These are phyloP conservation scores for Diadophis punctatus DNA, from an alignment of 2,113 vertebrate species.

Conservation along the genomic window DNA sequence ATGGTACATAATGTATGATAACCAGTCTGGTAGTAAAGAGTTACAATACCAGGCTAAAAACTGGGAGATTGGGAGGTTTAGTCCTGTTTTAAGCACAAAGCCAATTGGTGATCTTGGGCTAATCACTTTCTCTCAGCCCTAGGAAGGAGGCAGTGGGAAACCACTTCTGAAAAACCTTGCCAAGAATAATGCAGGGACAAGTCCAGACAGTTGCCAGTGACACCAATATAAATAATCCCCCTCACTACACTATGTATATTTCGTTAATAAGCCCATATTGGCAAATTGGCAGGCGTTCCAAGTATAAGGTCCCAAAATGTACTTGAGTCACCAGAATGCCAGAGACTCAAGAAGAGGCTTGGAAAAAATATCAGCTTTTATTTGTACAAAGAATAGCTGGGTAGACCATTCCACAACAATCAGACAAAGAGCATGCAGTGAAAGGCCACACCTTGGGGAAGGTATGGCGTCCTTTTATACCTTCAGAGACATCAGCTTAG, in stretches of 20 bases:
- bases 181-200: neutral
- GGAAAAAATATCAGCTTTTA: no score
- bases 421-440: no score
- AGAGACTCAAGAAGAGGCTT: no score
- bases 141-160: neutral
- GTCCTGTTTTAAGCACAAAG: neutral
- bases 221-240: neutral
- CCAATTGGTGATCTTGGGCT: neutral
- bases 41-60: neutral
- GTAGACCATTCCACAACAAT: no score
- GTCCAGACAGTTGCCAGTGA: neutral
- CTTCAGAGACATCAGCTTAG: no score
- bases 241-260: neutral
- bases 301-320: no score
- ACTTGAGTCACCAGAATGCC: no score
- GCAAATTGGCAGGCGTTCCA: neutral
- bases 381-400: no score
- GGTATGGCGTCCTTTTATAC: no score
- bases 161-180: neutral
- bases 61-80: neutral
- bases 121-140: neutral
- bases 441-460: no score
- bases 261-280: neutral
- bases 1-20: neutral
- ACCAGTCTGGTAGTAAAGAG: neutral